Conservation (phyloP, 2,888 invertebrate species). For the Hofmannophila pseudospretella region DNA sequence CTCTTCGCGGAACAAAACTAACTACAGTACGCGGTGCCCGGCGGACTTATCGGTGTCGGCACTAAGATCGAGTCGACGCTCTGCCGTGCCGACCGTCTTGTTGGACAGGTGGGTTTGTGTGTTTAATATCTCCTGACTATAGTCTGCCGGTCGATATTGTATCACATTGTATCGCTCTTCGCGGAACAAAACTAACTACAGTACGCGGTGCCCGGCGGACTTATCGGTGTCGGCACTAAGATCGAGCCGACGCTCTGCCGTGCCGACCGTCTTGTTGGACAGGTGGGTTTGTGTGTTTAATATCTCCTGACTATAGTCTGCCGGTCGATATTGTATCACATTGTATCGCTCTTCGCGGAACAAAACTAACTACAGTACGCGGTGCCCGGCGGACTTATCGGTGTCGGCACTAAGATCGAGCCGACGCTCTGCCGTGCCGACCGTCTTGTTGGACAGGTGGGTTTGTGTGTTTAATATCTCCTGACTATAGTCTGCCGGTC, state of each 20-base stretch:
- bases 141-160: conserved; percentile 97
- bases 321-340: conserved; percentile 96
- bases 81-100: conserved; percentile 98
- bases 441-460: conserved; percentile 95
- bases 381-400: conserved; percentile 99
- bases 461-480: neutral
- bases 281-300: conserved; percentile 61
- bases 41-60: conserved; percentile 99
- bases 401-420: conserved; percentile 99
- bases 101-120: conserved; percentile 85
- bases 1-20: conserved; percentile 99
- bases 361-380: conserved; percentile 99
- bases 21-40: conserved; percentile 98
- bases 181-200: conserved; percentile 99
- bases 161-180: conserved; percentile 96
- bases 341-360: conserved; percentile 98
- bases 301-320: too few relatives aligned
- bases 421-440: conserved; percentile 99
- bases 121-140: neutral
- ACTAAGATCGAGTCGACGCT: conserved; percentile 99
- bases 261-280: conserved; percentile 98
- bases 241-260: conserved; percentile 99
- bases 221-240: conserved; percentile 99
- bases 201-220: conserved; percentile 99
- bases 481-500: conserved; percentile 95